Conservation (phyloP, 2,797 vertebrate species). For the Botia almorhae region DNA sequence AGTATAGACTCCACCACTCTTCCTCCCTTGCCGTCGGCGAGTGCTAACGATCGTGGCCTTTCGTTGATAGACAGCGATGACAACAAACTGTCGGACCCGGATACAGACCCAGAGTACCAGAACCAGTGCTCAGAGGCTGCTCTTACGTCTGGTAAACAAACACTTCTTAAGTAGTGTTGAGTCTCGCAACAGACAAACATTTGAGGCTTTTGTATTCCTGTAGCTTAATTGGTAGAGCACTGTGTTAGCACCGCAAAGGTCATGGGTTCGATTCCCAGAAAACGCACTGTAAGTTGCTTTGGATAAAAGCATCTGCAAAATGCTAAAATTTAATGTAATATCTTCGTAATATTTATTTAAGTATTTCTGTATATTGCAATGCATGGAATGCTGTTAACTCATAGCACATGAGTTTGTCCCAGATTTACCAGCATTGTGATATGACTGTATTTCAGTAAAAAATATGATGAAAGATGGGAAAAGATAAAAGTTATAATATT, state of each 20-base stretch:
- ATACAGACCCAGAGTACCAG: constrained; percentile 74
- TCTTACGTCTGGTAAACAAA: constrained; percentile 84
- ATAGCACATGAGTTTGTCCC: constrained; percentile 73
- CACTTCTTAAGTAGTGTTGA: neutral
- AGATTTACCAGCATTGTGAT: constrained; percentile 72
- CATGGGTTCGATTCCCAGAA: too few relatives aligned
- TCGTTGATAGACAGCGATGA: constrained; percentile 65
- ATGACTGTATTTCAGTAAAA: constrained; percentile 71
- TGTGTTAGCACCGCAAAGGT: too few relatives aligned
- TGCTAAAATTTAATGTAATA: constrained; percentile 33
- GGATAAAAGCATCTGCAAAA: neutral
- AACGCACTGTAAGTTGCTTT: neutral
- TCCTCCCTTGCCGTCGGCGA: constrained; percentile 60
- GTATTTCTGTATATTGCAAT: constrained; percentile 5
- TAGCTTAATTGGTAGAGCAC: too few relatives aligned
- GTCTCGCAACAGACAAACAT: too few relatives aligned
- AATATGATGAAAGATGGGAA: constrained; percentile 61
- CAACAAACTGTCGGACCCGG: constrained; percentile 72
- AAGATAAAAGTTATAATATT: constrained; percentile 57
- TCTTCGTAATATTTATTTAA: neutral
- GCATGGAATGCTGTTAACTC: constrained; percentile 38
- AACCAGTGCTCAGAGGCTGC: constrained; percentile 81
- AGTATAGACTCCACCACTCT: constrained; percentile 76
- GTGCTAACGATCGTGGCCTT: constrained; percentile 60
- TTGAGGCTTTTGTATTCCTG: too few relatives aligned